Evolutionary conservation across 23 tunicate genomes (phyloP), one percentile per base, ranked within the genome.

Genomic region (Halocynthia roretzi): DNA sequence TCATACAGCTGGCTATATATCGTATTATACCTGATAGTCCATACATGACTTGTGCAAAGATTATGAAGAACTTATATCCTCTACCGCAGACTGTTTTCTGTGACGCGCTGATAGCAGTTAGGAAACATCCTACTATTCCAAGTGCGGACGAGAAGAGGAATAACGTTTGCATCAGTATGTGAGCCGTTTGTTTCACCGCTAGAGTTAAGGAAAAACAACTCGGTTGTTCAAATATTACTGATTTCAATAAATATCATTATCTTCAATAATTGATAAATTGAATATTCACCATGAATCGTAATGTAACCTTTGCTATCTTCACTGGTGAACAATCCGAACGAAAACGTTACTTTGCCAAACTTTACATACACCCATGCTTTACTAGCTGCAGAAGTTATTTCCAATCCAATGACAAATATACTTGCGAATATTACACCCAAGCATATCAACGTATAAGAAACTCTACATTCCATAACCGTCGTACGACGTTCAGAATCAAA

Each of bases 361-460:
- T 53, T 54, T 4, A 74, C 56, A 11, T 20, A n/a, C 40, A 74
- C 78, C 78, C 78, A 74, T 56, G 78, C 78, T 56, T 18, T 74
- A 54, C 62, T 74, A 54, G 78, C 20, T 20, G 78, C 64, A 7
- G 78, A 20, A 8, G 56, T 44, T 14, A 74, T 74, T 56, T 74
- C 64, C 40, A 74, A 53, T 10, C 64, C 78, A 53, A 74, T 22
- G 8, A 74, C 21, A 48, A 53, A 53, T 11, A 74, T 18, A 9
- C 64, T 19, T 54, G 18, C 78, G 6, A 74, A n/a, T 10, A 53
- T 54, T 8, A 48, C 56, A 17, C 55, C 17, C 8, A 74, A 15
- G 64, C 78, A 74, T 8, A 74, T 64, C 11, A 70, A 9, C 9
- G 55, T 10, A 20, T 44, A 23, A 10, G 75, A 70, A 10, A 70